phyloP scores from a whole-genome alignment of 1,140 invertebrate genomes.

The Euwallacea similis region DNA sequence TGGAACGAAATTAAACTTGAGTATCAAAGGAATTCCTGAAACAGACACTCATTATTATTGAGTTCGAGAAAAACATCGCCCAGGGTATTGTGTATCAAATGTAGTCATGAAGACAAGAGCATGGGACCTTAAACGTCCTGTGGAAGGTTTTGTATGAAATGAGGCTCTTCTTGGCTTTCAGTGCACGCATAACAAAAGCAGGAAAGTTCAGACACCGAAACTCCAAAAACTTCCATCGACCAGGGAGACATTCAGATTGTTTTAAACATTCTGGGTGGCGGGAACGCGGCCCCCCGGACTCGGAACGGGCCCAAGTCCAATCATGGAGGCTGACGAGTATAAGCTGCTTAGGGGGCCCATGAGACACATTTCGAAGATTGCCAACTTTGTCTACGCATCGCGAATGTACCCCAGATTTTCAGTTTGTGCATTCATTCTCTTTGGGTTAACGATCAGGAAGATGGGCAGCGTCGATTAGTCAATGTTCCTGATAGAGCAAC shows the following conservation, averaged over 20 bases:
- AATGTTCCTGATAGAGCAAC: no score
- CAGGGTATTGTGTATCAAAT: no score
- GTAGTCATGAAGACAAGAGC: no score
- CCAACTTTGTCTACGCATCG: constrained; percentile 29
- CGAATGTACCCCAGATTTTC: constrained; percentile 4
- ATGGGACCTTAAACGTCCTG: no score
- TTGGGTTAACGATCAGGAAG: no score
- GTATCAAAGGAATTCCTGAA: constrained; percentile 15
- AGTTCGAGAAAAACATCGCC: no score
- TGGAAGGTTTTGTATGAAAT: no score
- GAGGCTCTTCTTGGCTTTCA: no score
- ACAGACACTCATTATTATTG: background rate
- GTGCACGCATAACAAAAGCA: no score
- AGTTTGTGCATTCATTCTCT: background rate
- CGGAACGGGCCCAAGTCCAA: constrained; percentile 20
- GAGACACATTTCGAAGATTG: constrained; percentile 43
- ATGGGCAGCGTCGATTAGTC: no score
- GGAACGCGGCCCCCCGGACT: constrained; percentile 13
- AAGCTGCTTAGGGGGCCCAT: constrained; percentile 40
- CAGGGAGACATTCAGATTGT: constrained; percentile 34
- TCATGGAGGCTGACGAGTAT: constrained; percentile 40
- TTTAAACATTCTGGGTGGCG: constrained; percentile 30
- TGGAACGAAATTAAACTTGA: constrained; percentile 20
- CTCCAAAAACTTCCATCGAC: constrained; percentile 23
- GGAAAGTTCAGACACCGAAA: background rate